These are phyloP conservation scores for Corythoichthys haematopterus DNA, from an alignment of 2,113 vertebrate genomes.

Conservation along the genomic window DNA sequence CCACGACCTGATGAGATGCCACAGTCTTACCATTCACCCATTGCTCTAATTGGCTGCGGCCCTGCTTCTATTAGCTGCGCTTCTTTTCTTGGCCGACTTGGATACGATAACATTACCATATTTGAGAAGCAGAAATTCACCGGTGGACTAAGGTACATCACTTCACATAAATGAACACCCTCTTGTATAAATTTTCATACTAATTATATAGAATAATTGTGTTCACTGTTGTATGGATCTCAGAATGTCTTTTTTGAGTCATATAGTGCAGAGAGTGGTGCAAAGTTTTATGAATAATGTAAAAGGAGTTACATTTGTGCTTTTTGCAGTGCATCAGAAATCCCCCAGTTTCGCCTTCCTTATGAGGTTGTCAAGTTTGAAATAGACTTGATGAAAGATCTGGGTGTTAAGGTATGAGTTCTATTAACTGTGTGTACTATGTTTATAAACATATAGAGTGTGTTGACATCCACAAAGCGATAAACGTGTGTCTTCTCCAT, in stretches of 20 bases:
- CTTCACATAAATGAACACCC: background rate
- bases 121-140: conserved; percentile 65
- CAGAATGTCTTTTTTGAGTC: background rate
- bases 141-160: conserved; percentile 60
- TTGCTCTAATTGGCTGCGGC: conserved; percentile 67
- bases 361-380: conserved; percentile 87
- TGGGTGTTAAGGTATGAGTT: conserved; percentile 74
- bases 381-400: conserved; percentile 85
- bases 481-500: background rate
- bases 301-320: background rate
- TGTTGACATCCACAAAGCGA: background rate
- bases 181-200: background rate
- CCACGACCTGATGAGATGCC: conserved; percentile 58
- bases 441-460: background rate
- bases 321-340: conserved; percentile 77
- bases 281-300: too few relatives aligned
- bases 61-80: conserved; percentile 65
- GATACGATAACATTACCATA: conserved; percentile 61
- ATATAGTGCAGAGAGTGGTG: background rate
- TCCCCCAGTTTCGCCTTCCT: conserved; percentile 86
- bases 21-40: conserved; percentile 47
- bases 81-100: conserved; percentile 66
- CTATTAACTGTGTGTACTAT: background rate
- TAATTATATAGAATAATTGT: background rate
- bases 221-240: background rate